Evolutionary conservation across 1,140 invertebrate species (phyloP).

Genomic region (Globodera rostochiensis): DNA sequence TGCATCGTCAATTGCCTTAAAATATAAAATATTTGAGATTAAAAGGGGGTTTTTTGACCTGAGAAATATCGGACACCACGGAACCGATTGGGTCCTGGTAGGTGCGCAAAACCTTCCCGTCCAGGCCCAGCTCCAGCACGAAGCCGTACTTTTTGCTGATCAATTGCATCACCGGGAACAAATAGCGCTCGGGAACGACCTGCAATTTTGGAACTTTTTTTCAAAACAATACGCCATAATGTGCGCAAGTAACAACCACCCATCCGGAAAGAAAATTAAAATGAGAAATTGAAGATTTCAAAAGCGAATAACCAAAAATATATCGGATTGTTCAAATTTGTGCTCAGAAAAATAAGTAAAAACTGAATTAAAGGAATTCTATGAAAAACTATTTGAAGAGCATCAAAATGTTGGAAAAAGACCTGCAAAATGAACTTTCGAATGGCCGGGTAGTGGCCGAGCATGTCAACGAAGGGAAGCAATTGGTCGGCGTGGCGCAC

Average conservation of each 20-base stretch:
- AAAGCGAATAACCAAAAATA: conserved; percentile 36
- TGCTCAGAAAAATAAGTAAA: too few species aligned
- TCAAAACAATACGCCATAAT: too few species aligned
- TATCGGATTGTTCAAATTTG: background rate
- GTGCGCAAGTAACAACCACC: too few species aligned
- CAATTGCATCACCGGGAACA: conserved; percentile 57
- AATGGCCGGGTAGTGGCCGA: conserved; percentile 58
- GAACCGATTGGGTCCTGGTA: conserved; percentile 66
- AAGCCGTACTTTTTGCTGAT: conserved; percentile 66
- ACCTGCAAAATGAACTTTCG: conserved; percentile 58
- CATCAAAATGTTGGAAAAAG: conserved; percentile 48
- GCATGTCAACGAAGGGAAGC: conserved; percentile 60
- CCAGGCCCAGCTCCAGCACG: conserved; percentile 65
- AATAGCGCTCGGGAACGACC: conserved; percentile 58
- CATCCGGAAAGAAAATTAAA: too few species aligned
- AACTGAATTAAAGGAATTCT: too few species aligned
- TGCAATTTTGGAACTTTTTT: background rate
- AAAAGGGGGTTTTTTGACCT: conserved; percentile 42
- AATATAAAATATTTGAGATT: conserved; percentile 46
- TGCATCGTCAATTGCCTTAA: conserved; percentile 51
- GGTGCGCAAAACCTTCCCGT: conserved; percentile 65
- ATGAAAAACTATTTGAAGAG: too few species aligned
- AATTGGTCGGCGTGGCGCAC: conserved; percentile 53
- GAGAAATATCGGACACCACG: conserved; percentile 63
- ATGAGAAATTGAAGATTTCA: conserved; percentile 43